Evolutionary conservation across 1,140 invertebrate species (phyloP), one percentile per base, ranked within the genome.

Genomic region (Rhopalosiphum maidis): DNA sequence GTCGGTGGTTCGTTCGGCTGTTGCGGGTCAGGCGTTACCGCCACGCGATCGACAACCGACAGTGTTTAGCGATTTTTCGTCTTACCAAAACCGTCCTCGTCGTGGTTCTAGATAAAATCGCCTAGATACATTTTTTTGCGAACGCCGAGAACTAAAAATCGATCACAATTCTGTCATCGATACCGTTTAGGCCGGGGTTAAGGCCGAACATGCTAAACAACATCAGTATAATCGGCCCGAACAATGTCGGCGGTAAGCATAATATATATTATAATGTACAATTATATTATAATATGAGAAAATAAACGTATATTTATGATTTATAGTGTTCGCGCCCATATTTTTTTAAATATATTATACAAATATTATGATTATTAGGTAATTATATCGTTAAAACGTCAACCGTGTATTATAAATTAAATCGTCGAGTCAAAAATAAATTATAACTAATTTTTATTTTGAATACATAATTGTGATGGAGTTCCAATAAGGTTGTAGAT

Each of bases 181-280:
- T 95, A 35, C 91, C 94, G 43, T 93, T 94, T 90, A 55, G 94
- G 93, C 94, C 94, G 41, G 93, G 94, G 21, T 94, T 94, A n/a
- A 82, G 94, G 89, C 93, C 94, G 93, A 94, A 91, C 87, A 95
- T 95, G 95, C 94, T 95, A 94, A 95, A 95, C 94, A 95, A 95
- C 94, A 93, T 95, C 90, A 94, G 94, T 94, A 94, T 95, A 90
- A 94, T 95, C 37, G 94, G 94, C 60, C 93, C 94, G 91, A 94
- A 94, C 68, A 60, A 94, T 51, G 85, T 94, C 77, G 93, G 93
- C 35, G 94, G 94, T 94, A 91, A 94, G 94, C 93, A 60, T 41
- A 82, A 25, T 60, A 60, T 8, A 46, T 0, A 1, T 46, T 46
- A 46, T 46, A 46, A 46, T 18, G 15, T 51, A 51, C 15, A 51